Evolutionary conservation across 2,888 invertebrate species (phyloP).

Genomic region (Ptilodon capucinus): DNA sequence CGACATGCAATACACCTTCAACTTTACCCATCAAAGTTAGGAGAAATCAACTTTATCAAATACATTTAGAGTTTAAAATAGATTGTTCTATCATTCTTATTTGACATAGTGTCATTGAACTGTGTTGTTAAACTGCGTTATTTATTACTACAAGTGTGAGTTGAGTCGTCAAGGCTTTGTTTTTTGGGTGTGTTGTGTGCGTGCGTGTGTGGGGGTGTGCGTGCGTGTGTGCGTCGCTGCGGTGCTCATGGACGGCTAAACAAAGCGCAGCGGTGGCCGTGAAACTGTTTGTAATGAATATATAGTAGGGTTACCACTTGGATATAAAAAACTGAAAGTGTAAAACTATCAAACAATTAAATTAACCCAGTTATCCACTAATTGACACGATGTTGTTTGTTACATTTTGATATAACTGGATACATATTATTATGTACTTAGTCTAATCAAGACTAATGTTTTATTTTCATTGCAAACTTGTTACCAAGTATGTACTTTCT

Average conservation of each 20-base stretch:
- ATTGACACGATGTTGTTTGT: too few species aligned
- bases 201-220: constrained; percentile 44
- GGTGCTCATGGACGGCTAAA: constrained; percentile 54
- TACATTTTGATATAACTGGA: too few species aligned
- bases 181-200: constrained; percentile 31
- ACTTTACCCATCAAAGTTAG: background rate
- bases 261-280: constrained; percentile 71
- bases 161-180: constrained; percentile 58
- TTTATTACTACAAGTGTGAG: constrained; percentile 49
- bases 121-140: constrained; percentile 48
- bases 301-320: constrained; percentile 17
- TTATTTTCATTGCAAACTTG: too few species aligned
- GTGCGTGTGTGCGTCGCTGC: constrained; percentile 37
- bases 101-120: background rate
- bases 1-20: background rate
- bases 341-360: too few species aligned
- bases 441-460: too few species aligned
- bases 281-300: constrained; percentile 59
- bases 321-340: background rate
- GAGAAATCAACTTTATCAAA: background rate
- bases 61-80: background rate
- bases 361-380: too few species aligned
- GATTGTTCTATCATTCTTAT: too few species aligned
- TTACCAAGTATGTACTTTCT: too few species aligned
- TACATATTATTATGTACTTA: too few species aligned